phyloP scores from a whole-genome alignment of 2,113 vertebrate genomes.

The Dolichallabes microphthalmus region DNA sequence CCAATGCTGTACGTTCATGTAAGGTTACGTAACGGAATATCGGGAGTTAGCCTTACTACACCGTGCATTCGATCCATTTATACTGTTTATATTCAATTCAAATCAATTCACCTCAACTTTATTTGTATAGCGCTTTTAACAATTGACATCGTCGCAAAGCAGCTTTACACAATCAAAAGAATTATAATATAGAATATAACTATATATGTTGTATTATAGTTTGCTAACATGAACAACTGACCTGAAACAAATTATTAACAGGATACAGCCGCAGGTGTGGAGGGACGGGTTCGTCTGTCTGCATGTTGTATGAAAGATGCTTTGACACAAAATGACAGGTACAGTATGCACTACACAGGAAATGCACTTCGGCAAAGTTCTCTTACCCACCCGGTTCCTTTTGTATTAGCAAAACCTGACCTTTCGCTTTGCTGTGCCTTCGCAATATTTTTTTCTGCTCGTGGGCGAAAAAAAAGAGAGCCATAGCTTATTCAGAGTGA shows the following conservation, averaged over 20 bases:
- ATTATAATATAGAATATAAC: no score
- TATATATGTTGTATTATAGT: no score
- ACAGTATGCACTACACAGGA: slow-evolving; percentile 27
- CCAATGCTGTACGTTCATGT: neutral
- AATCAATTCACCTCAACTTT: no score
- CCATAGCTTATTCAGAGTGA: neutral
- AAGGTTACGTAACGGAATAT: neutral
- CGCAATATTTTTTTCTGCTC: no score
- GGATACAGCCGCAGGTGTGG: neutral
- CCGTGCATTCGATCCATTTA: neutral
- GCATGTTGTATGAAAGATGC: neutral
- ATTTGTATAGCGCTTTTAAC: no score
- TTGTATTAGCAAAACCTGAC: slow-evolving; percentile 1
- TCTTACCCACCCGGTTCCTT: neutral
- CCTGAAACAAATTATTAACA: neutral
- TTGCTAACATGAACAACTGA: neutral
- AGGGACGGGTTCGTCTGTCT: neutral
- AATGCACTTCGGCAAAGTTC: neutral
- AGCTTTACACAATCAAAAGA: no score
- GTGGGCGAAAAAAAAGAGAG: neutral
- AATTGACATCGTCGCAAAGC: no score
- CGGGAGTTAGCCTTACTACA: neutral
- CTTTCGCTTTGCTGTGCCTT: neutral
- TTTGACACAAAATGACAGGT: slow-evolving; percentile 23
- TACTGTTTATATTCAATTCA: no score